A percentile compares a stretch with the other conserved stretches of the same genome.
Conservation (phyloP, 2,797 vertebrate species). For the Enteromius radiatus region DNA sequence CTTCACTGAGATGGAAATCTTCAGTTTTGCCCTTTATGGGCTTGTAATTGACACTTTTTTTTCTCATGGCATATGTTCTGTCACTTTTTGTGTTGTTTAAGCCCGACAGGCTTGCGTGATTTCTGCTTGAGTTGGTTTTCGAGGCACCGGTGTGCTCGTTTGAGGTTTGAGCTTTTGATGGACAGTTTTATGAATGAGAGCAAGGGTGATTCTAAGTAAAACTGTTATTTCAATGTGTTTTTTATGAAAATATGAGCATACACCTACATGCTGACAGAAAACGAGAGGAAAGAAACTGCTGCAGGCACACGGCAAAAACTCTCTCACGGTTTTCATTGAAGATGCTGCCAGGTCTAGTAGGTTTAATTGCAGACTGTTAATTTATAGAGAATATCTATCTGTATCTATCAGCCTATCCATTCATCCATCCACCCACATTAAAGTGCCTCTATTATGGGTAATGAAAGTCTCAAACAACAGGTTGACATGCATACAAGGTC, state of each 20-base stretch:
- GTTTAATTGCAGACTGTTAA: not conserved
- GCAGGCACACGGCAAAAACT: conserved; percentile 8
- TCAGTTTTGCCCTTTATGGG: not conserved
- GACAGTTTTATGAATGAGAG: conserved; percentile 43
- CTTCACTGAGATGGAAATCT: not conserved
- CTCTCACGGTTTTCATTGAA: not conserved
- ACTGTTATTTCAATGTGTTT: conserved; percentile 25
- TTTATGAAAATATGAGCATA: not conserved
- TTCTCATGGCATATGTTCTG: not conserved
- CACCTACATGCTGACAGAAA: conserved; percentile 2
- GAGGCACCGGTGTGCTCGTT: conserved; percentile 14
- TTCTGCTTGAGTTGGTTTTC: conserved; percentile 41
- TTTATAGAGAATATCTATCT: not conserved
- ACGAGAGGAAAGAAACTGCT: not conserved
- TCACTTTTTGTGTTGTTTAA: conserved; percentile 17
- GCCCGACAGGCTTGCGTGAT: conserved; percentile 28
- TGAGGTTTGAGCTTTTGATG: conserved; percentile 16
- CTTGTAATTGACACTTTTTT: conserved; percentile 18
- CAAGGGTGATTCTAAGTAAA: conserved; percentile 2
- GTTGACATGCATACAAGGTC: no score
- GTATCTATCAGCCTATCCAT: not conserved
- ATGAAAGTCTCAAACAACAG: no score
- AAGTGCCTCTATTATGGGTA: no score
- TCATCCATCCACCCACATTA: not conserved
- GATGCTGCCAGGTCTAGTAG: not conserved